Evolutionary conservation across 2,797 vertebrate genomes (phyloP).

Genomic region (Sebastes nivosus): DNA sequence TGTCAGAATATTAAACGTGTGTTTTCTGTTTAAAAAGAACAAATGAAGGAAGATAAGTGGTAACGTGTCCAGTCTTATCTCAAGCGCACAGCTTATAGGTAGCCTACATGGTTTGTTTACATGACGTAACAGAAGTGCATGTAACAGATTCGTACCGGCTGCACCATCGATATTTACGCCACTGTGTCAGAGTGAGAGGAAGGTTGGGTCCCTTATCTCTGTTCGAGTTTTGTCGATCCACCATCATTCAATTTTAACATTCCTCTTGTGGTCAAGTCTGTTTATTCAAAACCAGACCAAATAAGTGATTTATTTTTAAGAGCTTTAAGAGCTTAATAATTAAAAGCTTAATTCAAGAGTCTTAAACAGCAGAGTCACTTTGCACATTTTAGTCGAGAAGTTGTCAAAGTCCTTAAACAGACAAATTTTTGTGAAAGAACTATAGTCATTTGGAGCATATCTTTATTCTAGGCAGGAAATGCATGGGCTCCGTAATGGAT

Average conservation of each 20-base stretch:
- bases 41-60: too few relatives aligned
- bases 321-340: neutral
- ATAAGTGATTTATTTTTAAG: neutral
- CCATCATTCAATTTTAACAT: neutral
- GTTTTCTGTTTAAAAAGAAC: too few relatives aligned
- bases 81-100: too few relatives aligned
- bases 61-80: too few relatives aligned
- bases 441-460: neutral
- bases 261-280: neutral
- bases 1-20: too few relatives aligned
- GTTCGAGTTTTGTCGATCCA: neutral
- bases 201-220: neutral
- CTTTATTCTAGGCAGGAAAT: conserved; percentile 38
- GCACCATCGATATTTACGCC: too few relatives aligned
- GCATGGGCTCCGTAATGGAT: conserved; percentile 45
- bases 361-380: neutral
- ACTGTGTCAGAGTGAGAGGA: neutral
- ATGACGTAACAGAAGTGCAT: too few relatives aligned
- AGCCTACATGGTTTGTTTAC: too few relatives aligned
- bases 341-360: neutral
- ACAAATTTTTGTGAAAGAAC: conserved; percentile 12
- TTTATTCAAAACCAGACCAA: neutral
- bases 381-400: neutral
- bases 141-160: too few relatives aligned
- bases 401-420: neutral